Percentiles rank a stretch among this genome's conserved stretches.
Conservation (phyloP, 92 coral and sea anemone species). For the Palythoa heliodiscus region DNA sequence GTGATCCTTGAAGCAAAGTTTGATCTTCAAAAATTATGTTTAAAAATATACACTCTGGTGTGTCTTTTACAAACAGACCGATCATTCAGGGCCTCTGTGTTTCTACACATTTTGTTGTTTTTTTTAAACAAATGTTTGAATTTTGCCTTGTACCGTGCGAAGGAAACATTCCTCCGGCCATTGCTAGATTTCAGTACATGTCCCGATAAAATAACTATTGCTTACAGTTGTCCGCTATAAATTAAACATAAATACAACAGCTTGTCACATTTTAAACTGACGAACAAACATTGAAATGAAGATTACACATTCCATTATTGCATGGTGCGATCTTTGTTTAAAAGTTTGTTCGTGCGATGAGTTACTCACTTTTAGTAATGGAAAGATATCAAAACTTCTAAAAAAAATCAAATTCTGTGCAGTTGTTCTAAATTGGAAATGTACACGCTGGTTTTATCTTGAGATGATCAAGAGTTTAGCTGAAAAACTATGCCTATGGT, state of each 20-base stretch:
- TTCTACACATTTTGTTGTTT: too few species aligned
- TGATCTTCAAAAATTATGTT: too few species aligned
- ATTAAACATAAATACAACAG: not conserved
- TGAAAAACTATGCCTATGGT: not conserved
- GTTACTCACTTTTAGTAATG: not conserved
- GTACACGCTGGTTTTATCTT: not conserved
- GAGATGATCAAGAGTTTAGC: not conserved
- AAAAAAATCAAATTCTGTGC: not conserved
- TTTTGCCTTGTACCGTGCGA: too few species aligned
- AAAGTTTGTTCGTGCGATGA: not conserved
- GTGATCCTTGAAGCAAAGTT: too few species aligned
- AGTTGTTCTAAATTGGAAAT: not conserved
- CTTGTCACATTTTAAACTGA: not conserved
- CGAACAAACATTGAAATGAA: not conserved
- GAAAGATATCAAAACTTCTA: not conserved
- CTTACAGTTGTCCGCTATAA: not conserved
- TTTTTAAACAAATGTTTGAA: too few species aligned
- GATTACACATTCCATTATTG: conserved; percentile 28
- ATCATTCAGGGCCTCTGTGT: too few species aligned
- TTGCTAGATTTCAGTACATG: not conserved
- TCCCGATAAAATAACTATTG: not conserved
- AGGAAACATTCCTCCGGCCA: too few species aligned
- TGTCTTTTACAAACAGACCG: too few species aligned
- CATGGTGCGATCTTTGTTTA: not conserved
- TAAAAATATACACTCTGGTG: too few species aligned